These are phyloP conservation scores for Microcebus griseorufus DNA, from an alignment of 2,113 vertebrate species.

Conservation along the genomic window DNA sequence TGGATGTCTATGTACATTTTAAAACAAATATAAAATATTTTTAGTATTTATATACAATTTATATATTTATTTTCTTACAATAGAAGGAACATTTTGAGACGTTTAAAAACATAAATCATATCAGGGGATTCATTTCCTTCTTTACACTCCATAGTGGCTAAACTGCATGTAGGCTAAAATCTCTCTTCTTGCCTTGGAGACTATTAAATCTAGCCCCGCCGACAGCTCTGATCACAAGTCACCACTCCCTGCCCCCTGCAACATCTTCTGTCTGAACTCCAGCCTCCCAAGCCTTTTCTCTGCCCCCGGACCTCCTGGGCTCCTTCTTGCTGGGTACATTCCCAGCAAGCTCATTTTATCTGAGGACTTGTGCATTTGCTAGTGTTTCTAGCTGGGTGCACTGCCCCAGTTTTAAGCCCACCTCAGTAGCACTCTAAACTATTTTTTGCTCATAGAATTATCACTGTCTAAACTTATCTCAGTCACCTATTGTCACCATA, in stretches of 20 bases:
- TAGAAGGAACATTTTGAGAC: neutral
- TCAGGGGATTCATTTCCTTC: too few relatives aligned
- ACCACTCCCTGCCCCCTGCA: neutral
- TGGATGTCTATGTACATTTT: neutral
- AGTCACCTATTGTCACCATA: neutral
- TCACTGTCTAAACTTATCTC: neutral
- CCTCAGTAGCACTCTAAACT: neutral
- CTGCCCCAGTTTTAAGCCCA: neutral
- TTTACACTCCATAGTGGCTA: neutral
- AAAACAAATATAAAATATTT: neutral
- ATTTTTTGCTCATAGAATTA: neutral
- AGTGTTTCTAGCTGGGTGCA: neutral
- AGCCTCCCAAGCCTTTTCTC: neutral
- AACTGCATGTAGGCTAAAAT: neutral
- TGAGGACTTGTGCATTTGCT: neutral
- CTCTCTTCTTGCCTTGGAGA: neutral
- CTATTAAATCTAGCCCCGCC: neutral
- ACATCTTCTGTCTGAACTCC: neutral
- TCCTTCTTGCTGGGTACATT: neutral
- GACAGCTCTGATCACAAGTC: neutral
- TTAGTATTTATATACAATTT: neutral
- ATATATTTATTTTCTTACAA: neutral
- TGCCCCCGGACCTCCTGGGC: neutral
- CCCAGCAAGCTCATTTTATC: neutral
- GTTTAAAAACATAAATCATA: neutral